Percentiles rank a stretch among this genome's conserved stretches.
Conservation (phyloP, 2,797 vertebrate genomes). For the Crocidura indochinensis region DNA sequence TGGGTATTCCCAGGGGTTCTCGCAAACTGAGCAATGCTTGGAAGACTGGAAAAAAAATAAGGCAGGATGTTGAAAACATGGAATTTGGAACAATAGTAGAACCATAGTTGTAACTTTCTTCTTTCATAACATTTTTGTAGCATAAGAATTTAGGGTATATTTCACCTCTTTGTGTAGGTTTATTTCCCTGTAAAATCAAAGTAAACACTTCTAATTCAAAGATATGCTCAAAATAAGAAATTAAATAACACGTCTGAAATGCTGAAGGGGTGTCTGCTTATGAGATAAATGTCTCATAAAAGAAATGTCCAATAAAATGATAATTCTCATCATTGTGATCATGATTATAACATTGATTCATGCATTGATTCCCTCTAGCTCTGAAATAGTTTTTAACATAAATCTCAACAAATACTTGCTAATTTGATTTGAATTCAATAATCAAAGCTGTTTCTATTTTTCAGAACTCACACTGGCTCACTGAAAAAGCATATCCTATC, state of each 20-base stretch:
- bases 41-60: too few relatives aligned
- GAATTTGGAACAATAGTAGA: not conserved
- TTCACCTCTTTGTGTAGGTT: conserved; percentile 22
- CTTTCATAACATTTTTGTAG: not conserved
- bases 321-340: not conserved
- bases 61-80: not conserved
- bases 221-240: conserved; percentile 39
- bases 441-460: conserved; percentile 2
- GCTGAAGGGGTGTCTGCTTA: not conserved
- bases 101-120: not conserved
- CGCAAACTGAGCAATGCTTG: too few relatives aligned
- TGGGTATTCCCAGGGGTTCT: too few relatives aligned
- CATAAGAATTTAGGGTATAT: not conserved
- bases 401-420: not conserved
- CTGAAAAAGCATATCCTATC: not conserved
- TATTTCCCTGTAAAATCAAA: conserved; percentile 37
- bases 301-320: not conserved
- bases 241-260: not conserved
- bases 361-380: not conserved
- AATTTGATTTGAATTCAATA: conserved; percentile 49
- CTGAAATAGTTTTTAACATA: not conserved
- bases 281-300: too few relatives aligned
- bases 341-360: not conserved
- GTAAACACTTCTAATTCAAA: conserved; percentile 50
- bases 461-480: not conserved